Evolutionary conservation across 2,113 vertebrate species (phyloP), one percentile per base, ranked within the genome.

Genomic region (Paedocypris sp.): DNA sequence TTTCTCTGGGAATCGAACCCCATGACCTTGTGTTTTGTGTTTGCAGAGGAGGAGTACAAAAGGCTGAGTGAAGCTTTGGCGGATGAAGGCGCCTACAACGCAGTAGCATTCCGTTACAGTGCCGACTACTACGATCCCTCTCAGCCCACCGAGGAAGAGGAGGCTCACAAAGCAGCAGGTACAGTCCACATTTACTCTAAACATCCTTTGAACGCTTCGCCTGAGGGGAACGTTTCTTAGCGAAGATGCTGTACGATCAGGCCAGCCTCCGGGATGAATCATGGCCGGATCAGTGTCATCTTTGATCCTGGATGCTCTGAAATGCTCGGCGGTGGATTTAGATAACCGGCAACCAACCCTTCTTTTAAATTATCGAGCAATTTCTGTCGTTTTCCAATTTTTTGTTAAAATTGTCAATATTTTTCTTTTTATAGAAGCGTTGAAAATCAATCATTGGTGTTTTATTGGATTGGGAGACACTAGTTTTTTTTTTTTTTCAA

Each of bases 61-160:
- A 88, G 95, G 48, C 78, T 99, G 77, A 97, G 91, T 33, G 93
- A 97, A 76, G 93, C 93, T 9, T 81, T 99, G 63, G 94, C 95
- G 0, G 94, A 98, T 62, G 95, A 98, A 70, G 93, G 94, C 13
- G 80, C 81, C 66, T 99, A 94, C 70, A 94, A 86, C 7, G 89
- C 93, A 0, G 93, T 98, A 77, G 93, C 89, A 10, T 95, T 94
- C 77, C 86, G 86, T 9, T 99, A 99, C 45, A 91, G 87, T 3
- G 94, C 92, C 2, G 94, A 98, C 73, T 99, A 99, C 75, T 99
- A 99, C 2, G 95, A 99, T 76, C 95, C 95, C 5, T 97, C 95
- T 2, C 89, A 99, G 66, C 95, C 95, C 12, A 99, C 95, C 0
- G 94, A 97, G 51, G 95, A 99, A 48, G 94, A 98, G 51, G 94